Evolutionary conservation across 64 coral and sea anemone genomes (phyloP).

Genomic region (Actinia equina): DNA sequence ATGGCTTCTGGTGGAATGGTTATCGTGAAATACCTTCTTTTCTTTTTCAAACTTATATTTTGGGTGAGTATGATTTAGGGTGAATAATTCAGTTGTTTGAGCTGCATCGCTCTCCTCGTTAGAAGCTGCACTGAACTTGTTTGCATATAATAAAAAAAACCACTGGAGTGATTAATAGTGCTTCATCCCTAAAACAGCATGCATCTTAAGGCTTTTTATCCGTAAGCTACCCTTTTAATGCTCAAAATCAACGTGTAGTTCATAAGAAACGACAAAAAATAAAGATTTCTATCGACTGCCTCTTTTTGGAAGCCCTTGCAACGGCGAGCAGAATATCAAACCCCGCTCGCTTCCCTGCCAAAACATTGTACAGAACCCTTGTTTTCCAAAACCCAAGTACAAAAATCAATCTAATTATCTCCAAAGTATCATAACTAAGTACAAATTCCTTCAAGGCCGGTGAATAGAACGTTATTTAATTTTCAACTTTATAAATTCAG

Average conservation of each 20-base stretch:
- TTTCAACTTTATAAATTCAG: not conserved
- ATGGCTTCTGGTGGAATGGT: constrained; percentile 92
- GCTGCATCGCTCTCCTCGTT: not conserved
- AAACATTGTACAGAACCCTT: not conserved
- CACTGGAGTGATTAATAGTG: not conserved
- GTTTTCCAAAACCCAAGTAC: not conserved
- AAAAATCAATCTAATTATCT: not conserved
- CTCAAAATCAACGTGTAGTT: not conserved
- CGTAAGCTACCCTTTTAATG: not conserved
- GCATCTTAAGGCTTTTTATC: not conserved
- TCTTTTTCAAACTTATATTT: constrained; percentile 85
- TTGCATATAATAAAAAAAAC: not conserved
- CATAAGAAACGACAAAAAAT: not conserved
- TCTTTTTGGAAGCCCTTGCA: not conserved
- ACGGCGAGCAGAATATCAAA: not conserved
- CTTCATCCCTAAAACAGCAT: not conserved
- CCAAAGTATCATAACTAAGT: not conserved
- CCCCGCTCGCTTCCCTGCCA: not conserved
- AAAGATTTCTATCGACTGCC: not conserved
- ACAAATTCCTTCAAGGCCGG: not conserved
- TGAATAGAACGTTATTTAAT: not conserved
- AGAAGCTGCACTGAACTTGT: not conserved
- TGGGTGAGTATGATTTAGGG: constrained; percentile 60
- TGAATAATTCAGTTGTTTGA: not conserved
- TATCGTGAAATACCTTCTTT: constrained; percentile 80